Evolutionary conservation across 92 coral and sea anemone genomes (phyloP), one percentile per base, ranked within the genome.

Genomic region (Parazoanthus darwini): DNA sequence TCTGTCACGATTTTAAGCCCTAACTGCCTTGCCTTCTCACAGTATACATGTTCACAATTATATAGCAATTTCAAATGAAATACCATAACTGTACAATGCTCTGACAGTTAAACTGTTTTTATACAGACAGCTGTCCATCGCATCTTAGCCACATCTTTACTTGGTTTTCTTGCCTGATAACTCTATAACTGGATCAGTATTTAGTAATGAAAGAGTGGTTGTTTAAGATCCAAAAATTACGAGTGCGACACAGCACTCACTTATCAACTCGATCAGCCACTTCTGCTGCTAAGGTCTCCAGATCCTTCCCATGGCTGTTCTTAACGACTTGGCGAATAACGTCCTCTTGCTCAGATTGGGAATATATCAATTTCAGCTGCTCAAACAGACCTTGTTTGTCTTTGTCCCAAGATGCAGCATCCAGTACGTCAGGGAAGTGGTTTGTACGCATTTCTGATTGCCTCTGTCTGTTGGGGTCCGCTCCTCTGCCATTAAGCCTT

Each of bases 361-460:
- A 37, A 78, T 68, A 83, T 42, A 83, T 83, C 35, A 9, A 26
- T 35, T 83, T 67, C 39, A 83, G 73, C 16, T 70, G 63, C 23
- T 83, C n/a, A 83, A 83, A 67, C 54, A 84, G 58, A 46, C 48
- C 87, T 48, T 84, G 44, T 43, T 70, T 48, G 3, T 13, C 8
- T 20, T 48, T 84, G 26, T 84, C 79, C 87, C 78, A 84, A 13
- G 87, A 78, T 46, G 87, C 87, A 71, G 87, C 87, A 71, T 84
- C 87, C 71, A 22, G 63, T 18, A 84, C 87, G 16, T 84, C 87
- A 29, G 37, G 65, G 2, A 15, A 16, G 3, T 29, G 29, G 25
- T 66, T 22, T 1, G 36, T 1, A 18, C 4, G n/a, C 9, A 26
- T 46, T 44, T 63, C 70, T 20, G 25, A 11, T 4, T 56, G 85